Evolutionary conservation across 2,113 vertebrate species (phyloP).

Genomic region (Tamias sibiricus): DNA sequence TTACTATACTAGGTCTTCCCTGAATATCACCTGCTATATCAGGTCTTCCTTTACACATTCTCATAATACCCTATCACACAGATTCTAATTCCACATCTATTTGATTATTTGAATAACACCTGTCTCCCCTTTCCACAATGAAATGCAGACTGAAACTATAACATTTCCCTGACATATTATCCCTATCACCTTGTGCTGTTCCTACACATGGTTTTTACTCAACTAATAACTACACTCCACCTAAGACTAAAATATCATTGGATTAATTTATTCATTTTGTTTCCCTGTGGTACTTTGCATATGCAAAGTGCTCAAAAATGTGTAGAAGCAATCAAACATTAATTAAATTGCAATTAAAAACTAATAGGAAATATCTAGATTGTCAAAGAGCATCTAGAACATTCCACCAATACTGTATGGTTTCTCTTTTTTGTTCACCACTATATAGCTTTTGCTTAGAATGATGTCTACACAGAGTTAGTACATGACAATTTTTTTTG

Average conservation of each 20-base stretch:
- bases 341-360: neutral
- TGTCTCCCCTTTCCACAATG: neutral
- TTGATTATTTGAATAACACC: neutral
- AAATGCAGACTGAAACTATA: neutral
- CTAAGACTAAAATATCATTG: neutral
- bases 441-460: neutral
- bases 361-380: neutral
- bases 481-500: neutral
- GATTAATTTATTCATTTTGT: neutral
- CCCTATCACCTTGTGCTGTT: neutral
- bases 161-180: neutral
- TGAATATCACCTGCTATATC: neutral
- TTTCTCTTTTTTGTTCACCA: neutral
- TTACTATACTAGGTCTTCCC: neutral
- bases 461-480: neutral
- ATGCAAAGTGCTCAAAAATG: neutral
- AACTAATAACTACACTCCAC: neutral
- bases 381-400: neutral
- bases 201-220: neutral
- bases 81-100: neutral
- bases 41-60: neutral
- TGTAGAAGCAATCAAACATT: neutral
- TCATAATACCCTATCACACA: neutral
- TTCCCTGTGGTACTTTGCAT: neutral
- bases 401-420: neutral